Evolutionary conservation across 2,888 invertebrate species (phyloP).

Genomic region (Hirtodrosophila duncani): DNA sequence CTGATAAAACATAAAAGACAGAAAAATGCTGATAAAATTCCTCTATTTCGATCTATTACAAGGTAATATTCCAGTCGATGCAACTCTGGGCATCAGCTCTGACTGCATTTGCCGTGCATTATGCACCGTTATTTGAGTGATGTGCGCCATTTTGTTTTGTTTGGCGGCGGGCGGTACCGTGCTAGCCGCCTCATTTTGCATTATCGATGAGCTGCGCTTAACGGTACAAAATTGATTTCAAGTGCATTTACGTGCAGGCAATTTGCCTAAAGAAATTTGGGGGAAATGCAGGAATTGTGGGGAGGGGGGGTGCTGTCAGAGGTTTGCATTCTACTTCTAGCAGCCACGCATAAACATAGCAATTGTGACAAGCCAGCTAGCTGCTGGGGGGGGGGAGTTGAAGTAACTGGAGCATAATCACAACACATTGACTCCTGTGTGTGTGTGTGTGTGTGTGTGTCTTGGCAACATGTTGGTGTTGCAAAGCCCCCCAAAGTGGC

Average conservation of each 20-base stretch:
- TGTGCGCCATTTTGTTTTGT: slow-evolving; percentile 63
- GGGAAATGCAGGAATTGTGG: not conserved
- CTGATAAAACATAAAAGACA: too few species aligned
- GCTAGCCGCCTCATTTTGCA: too few species aligned
- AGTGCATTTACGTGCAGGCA: slow-evolving; percentile 66
- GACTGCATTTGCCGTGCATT: too few species aligned
- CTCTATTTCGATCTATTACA: too few species aligned
- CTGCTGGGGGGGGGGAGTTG: too few species aligned
- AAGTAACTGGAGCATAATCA: too few species aligned
- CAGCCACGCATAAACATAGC: slow-evolving; percentile 37
- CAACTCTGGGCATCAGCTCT: too few species aligned
- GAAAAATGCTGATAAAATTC: too few species aligned
- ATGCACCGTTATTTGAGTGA: slow-evolving; percentile 31
- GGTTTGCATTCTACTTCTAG: too few species aligned
- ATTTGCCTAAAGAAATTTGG: slow-evolving; percentile 11
- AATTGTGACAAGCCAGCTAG: slow-evolving; percentile 41
- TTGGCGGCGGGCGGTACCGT: slow-evolving; percentile 13
- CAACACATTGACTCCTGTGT: not conserved
- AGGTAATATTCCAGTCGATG: too few species aligned
- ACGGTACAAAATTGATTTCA: slow-evolving; percentile 62
- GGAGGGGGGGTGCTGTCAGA: not conserved
- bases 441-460: not conserved
- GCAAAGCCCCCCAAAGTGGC: too few species aligned
- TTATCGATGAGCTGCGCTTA: slow-evolving; percentile 71
- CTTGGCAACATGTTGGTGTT: too few species aligned